Percentiles rank a stretch among this genome's conserved stretches.
These are phyloP conservation scores for Eupithecia insigniata DNA, from an alignment of 2,888 invertebrate genomes.

Conservation along the genomic window DNA sequence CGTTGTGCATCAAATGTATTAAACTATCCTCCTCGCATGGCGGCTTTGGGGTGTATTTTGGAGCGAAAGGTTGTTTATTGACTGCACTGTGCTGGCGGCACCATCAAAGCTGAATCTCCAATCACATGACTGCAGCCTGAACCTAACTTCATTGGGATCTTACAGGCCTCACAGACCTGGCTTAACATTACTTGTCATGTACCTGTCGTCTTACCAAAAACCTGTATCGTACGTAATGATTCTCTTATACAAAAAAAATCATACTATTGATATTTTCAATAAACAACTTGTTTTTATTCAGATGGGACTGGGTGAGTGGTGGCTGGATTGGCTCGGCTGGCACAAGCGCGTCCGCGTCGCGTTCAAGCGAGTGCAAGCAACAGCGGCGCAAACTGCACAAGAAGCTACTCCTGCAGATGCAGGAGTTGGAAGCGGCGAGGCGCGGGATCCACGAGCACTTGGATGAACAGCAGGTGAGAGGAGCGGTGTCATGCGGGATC, in stretches of 20 bases:
- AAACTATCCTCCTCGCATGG: too few species aligned
- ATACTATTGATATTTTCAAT: neutral
- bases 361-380: constrained; percentile 74
- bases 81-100: too few species aligned
- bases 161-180: too few species aligned
- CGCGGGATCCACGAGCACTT: constrained; percentile 85
- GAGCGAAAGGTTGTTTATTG: too few species aligned
- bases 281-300: constrained; percentile 47
- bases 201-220: neutral
- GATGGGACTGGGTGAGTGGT: constrained; percentile 97
- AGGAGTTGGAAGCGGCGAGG: constrained; percentile 87
- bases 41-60: too few species aligned
- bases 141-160: neutral
- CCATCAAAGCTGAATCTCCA: neutral
- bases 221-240: neutral
- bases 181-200: neutral
- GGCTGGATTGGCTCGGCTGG: constrained; percentile 63
- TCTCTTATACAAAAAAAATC: neutral
- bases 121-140: neutral
- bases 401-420: constrained; percentile 87
- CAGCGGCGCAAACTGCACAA: constrained; percentile 89
- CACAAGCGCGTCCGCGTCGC: constrained; percentile 57
- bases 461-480: constrained; percentile 84
- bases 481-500: neutral
- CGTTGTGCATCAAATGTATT: too few species aligned